Conservation (phyloP, 2,113 vertebrate genomes). For the Barnardius zonarius region DNA sequence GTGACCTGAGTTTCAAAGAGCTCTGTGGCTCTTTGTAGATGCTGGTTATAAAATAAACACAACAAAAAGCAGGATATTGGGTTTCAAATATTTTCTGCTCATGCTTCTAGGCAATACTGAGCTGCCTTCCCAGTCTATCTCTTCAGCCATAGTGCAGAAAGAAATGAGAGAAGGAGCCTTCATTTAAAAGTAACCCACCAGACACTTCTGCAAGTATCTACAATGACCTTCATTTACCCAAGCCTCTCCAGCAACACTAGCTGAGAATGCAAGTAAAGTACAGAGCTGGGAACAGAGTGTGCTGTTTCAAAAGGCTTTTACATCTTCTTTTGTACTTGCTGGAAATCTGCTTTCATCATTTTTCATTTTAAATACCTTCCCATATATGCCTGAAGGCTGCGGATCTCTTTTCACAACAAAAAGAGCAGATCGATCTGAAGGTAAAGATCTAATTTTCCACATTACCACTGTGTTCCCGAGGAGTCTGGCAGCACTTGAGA, state of each 20-base stretch:
- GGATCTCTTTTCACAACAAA: not conserved
- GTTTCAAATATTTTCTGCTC: not conserved
- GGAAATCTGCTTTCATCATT: slow-evolving; percentile 9
- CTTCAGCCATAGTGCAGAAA: not conserved
- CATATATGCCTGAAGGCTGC: not conserved
- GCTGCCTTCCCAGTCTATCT: slow-evolving; percentile 19
- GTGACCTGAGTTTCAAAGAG: slow-evolving; percentile 29
- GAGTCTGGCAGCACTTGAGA: not conserved
- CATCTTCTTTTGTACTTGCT: not conserved
- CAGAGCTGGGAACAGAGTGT: slow-evolving; percentile 8
- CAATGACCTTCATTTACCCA: slow-evolving; percentile 45
- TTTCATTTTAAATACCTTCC: slow-evolving; percentile 36
- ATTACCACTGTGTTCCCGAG: not conserved
- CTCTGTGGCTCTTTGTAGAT: not conserved
- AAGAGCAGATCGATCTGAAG: not conserved
- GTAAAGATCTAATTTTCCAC: slow-evolving; percentile 13
- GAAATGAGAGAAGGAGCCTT: slow-evolving; percentile 44
- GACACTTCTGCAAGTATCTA: not conserved
- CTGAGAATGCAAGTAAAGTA: not conserved
- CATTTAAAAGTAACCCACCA: slow-evolving; percentile 21
- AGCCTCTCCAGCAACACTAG: not conserved
- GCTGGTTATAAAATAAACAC: slow-evolving; percentile 9
- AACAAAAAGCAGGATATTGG: not conserved
- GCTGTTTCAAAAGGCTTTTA: slow-evolving; percentile 48
- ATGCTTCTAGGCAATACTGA: not conserved